Conservation (phyloP, 2,888 invertebrate species). For the Drosophila phalerata region DNA sequence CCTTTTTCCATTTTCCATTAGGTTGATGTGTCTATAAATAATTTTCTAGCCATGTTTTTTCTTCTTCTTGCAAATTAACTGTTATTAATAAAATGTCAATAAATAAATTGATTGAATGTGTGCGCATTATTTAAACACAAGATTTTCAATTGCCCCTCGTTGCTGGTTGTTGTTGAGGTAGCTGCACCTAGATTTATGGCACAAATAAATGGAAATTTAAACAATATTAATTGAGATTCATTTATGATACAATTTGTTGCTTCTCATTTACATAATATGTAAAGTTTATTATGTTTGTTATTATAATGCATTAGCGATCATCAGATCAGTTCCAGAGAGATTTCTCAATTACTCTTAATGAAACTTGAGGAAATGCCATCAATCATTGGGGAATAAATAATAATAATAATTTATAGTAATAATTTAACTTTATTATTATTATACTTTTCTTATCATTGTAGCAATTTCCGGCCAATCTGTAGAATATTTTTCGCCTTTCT, state of each 20-base stretch:
- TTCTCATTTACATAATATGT: constrained; percentile 12
- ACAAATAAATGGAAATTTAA: constrained; percentile 28
- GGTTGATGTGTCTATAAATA: neutral
- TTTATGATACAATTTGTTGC: constrained; percentile 24
- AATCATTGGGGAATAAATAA: neutral
- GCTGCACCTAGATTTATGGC: constrained; percentile 45
- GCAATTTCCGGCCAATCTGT: neutral
- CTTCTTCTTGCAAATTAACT: constrained; percentile 35
- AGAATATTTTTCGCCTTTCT: neutral
- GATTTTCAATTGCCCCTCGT: constrained; percentile 4
- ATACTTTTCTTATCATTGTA: neutral
- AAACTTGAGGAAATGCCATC: constrained; percentile 1
- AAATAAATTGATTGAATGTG: constrained; percentile 34
- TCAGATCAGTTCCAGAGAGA: constrained; percentile 1
- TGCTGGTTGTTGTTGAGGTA: constrained; percentile 13
- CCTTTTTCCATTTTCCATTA: neutral
- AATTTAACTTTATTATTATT: neutral
- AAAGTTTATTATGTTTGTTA: neutral
- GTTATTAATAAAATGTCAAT: constrained; percentile 64
- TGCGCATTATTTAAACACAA: constrained; percentile 3
- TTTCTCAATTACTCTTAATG: neutral
- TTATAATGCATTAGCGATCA: constrained; percentile 5
- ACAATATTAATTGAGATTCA: constrained; percentile 24
- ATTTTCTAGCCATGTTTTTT: neutral
- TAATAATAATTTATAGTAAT: neutral